Evolutionary conservation across 1,140 invertebrate genomes (phyloP).

Genomic region (Cheumatopsyche charites): DNA sequence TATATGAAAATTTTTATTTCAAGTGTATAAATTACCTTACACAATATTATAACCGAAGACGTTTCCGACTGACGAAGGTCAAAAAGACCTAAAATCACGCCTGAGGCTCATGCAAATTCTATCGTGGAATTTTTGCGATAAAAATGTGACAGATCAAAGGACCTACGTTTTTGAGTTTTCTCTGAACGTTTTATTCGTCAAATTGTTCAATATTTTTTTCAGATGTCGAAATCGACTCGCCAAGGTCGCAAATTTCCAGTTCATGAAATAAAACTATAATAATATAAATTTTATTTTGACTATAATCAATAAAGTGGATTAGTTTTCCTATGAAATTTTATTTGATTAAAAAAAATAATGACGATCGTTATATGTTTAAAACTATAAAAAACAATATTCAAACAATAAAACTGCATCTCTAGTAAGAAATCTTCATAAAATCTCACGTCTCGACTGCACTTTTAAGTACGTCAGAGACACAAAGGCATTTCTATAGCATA

Average conservation of each 20-base stretch:
- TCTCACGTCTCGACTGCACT: neutral
- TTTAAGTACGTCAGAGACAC: neutral
- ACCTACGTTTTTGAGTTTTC: neutral
- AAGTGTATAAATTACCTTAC: too few relatives aligned
- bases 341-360: too few relatives aligned
- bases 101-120: too few relatives aligned
- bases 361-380: too few relatives aligned
- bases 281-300: too few relatives aligned
- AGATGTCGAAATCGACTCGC: neutral
- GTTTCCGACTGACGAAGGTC: slow-evolving; percentile 4
- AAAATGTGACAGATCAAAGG: neutral
- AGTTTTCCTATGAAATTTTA: too few relatives aligned
- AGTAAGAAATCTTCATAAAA: neutral
- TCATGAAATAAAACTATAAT: too few relatives aligned
- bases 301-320: too few relatives aligned
- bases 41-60: slow-evolving; percentile 13
- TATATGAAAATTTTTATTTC: too few relatives aligned
- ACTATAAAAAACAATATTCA: neutral
- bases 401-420: neutral
- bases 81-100: neutral
- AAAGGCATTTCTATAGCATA: neutral
- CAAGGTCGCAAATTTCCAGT: neutral
- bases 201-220: neutral
- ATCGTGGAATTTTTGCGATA: too few relatives aligned
- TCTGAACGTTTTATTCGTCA: neutral